Base-by-base conservation (phyloP, 1,140 invertebrate species). In the Trachelipus rathkii region DNA sequence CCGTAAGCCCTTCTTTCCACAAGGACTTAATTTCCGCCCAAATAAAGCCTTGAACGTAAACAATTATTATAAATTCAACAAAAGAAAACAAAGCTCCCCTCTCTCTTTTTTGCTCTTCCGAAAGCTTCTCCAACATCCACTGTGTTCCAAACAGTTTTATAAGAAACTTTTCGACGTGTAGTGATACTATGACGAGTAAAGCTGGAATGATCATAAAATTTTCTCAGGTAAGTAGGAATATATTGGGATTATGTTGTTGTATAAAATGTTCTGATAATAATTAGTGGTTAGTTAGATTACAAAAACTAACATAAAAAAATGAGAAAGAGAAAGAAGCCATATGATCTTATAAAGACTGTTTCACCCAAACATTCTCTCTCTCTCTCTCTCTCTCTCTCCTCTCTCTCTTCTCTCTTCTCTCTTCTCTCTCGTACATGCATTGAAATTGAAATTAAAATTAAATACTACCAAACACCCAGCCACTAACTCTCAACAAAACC, bases 11-110 rank as follows among this genome's bases (percentile, higher is more conserved):
- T 77, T 92, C 92, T 0, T 90, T 87, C 91, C 95, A 97, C 15
- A 98, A 85, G 33, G 94, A 87, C 82, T 92, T 90, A 66, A 96
- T 91, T 87, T 98, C 96, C 10, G 90, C 90, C 88, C 93, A 94
- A 67, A 98, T 91, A 80, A 96, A 89, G 86, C 95, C 81, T 13
- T 76, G 72, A 67, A 82, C 68, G 50, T 78, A 82, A 11, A 93
- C 84, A 75, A 95, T 89, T 80, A 96, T 92, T 13, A 90, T 88
- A 75, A 88, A 89, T 85, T 96, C 94, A 21, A 95, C 92, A 68
- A 93, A 86, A 24, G 93, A 93, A 0, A 94, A 93, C n/a, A 93
- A 84, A 0, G 92, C 90, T 5, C 94, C 94, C 73, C 94, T 85
- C 84, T 95, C 93, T 77, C 89, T 90, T 78, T 89, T 87, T 79